These are phyloP conservation scores for Poecilobothrus nobilitatus DNA, from an alignment of 2,888 invertebrate species.

Conservation along the genomic window DNA sequence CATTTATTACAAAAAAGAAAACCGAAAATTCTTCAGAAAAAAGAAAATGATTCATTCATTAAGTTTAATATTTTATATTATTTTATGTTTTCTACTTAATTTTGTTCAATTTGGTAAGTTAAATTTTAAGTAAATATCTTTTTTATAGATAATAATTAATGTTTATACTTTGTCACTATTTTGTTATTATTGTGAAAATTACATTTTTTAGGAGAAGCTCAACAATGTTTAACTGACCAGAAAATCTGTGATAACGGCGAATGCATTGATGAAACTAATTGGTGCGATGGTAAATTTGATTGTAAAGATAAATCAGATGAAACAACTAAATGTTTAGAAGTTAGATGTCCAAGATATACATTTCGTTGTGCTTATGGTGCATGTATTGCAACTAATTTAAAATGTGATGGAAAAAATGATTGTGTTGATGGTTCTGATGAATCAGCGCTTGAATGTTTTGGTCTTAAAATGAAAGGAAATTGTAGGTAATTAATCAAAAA, in stretches of 20 bases:
- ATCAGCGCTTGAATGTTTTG: not conserved
- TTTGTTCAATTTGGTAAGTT: no score
- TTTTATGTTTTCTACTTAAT: no score
- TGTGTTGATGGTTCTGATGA: slow-evolving; percentile 25
- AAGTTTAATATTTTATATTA: no score
- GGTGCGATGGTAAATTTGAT: slow-evolving; percentile 20
- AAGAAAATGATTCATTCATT: no score
- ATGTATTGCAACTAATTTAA: slow-evolving; percentile 19
- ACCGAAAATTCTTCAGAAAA: no score
- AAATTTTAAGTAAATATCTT: no score
- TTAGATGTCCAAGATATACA: slow-evolving; percentile 46
- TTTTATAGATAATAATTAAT: no score
- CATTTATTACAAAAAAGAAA: no score
- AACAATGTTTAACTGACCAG: not conserved
- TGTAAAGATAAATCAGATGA: slow-evolving; percentile 24
- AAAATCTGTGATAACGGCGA: slow-evolving; percentile 18
- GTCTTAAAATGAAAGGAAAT: not conserved
- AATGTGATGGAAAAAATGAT: slow-evolving; percentile 19
- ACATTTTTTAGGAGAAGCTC: no score
- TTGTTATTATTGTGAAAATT: no score
- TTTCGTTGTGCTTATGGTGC: slow-evolving; percentile 25
- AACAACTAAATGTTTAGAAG: slow-evolving; percentile 30
- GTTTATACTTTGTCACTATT: no score
- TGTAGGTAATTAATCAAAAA: not conserved
- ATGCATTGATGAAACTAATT: slow-evolving; percentile 17